These are phyloP conservation scores for Polylopha cassiicola DNA, from an alignment of 2,888 invertebrate genomes.

Conservation along the genomic window DNA sequence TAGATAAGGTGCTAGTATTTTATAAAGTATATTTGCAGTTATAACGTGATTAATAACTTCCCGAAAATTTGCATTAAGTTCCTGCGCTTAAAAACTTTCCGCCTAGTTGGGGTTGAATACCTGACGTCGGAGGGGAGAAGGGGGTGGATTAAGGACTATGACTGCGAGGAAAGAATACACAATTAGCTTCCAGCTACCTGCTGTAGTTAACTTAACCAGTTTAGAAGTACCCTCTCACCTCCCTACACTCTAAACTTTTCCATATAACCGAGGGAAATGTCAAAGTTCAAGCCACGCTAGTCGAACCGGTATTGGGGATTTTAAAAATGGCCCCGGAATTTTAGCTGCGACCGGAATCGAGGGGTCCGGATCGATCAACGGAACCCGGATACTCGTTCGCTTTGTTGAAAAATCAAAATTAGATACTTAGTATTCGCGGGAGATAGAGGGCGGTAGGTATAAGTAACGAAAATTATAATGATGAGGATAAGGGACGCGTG, in stretches of 20 bases:
- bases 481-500: constrained; percentile 19
- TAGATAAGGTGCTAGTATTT: too few relatives aligned
- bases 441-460: constrained; percentile 15
- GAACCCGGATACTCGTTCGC: constrained; percentile 58
- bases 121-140: constrained; percentile 43
- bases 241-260: constrained; percentile 35
- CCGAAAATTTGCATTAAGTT: constrained; percentile 55
- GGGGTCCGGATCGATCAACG: constrained; percentile 66
- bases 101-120: constrained; percentile 63
- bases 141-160: constrained; percentile 72
- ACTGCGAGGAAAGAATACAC: constrained; percentile 76
- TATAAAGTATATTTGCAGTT: too few relatives aligned
- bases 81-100: constrained; percentile 64
- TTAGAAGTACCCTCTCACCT: constrained; percentile 41
- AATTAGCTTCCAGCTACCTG: constrained; percentile 75
- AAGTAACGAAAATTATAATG: constrained; percentile 20
- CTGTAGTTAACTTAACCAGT: constrained; percentile 67
- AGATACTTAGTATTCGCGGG: constrained; percentile 69
- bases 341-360: constrained; percentile 68
- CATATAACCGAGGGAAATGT: constrained; percentile 31
- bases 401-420: constrained; percentile 72
- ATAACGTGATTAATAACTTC: too few relatives aligned
- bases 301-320: constrained; percentile 59
- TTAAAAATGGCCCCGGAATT: constrained; percentile 64
- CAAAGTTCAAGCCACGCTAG: constrained; percentile 45